Percentiles rank a stretch among this genome's conserved stretches.
phyloP scores from a whole-genome alignment of 2,113 vertebrate genomes.

The Amphiprion percula region DNA sequence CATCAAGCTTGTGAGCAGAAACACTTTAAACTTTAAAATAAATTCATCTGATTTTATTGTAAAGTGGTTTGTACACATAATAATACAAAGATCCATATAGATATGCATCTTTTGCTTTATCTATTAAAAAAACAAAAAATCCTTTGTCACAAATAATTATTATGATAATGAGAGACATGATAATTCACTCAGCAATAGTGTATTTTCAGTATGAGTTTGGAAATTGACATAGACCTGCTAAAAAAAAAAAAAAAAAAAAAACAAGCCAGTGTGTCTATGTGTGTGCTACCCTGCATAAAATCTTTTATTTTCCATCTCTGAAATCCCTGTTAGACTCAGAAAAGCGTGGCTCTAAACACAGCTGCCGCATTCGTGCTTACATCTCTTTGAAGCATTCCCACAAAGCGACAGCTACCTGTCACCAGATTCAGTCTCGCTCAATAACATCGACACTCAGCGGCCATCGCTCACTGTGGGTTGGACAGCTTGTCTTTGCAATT shows the following conservation, averaged over 20 bases:
- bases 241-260: not conserved
- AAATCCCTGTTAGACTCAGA: slow-evolving; percentile 16
- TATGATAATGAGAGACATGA: too few species aligned
- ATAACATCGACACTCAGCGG: not conserved
- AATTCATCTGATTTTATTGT: not conserved
- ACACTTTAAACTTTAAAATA: not conserved
- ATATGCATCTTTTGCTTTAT: too few species aligned
- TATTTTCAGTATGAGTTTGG: not conserved
- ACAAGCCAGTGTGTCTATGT: slow-evolving; percentile 7
- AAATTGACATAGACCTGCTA: not conserved
- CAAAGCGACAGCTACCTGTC: slow-evolving; percentile 36
- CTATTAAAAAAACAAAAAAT: too few species aligned
- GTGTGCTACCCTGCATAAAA: not conserved
- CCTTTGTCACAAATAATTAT: too few species aligned
- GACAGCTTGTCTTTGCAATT: not conserved
- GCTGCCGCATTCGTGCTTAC: slow-evolving; percentile 13
- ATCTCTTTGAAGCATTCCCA: not conserved
- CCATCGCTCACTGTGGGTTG: not conserved
- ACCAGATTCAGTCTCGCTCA: slow-evolving; percentile 21
- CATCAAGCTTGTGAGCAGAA: not conserved
- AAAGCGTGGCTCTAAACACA: slow-evolving; percentile 3
- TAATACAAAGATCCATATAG: not conserved
- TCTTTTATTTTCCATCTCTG: not conserved
- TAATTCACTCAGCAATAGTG: too few species aligned
- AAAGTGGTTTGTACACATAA: not conserved